Evolutionary conservation across 2,888 invertebrate genomes (phyloP).

Genomic region (Choristoneura rosaceana): DNA sequence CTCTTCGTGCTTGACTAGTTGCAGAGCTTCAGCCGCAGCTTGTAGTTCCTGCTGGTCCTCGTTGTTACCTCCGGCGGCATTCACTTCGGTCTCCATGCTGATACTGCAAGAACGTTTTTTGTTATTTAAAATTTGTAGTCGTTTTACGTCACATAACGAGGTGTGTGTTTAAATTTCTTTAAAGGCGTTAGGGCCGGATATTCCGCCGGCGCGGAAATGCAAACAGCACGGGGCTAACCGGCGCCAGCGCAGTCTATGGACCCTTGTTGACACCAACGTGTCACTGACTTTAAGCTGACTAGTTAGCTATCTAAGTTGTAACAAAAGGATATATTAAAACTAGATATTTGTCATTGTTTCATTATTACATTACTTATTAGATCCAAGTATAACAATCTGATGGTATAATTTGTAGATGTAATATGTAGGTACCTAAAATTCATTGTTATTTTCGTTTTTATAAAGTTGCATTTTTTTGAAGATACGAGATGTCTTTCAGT

Average conservation of each 20-base stretch:
- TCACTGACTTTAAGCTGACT: slow-evolving; percentile 30
- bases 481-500: too few relatives aligned
- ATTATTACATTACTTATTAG: too few relatives aligned
- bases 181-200: slow-evolving; percentile 66
- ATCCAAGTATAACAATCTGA: too few relatives aligned
- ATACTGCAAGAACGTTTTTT: slow-evolving; percentile 32
- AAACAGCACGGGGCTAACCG: slow-evolving; percentile 60
- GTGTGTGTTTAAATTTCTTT: slow-evolving; percentile 41
- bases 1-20: slow-evolving; percentile 75
- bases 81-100: slow-evolving; percentile 38
- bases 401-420: too few relatives aligned
- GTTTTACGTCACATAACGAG: slow-evolving; percentile 34
- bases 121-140: slow-evolving; percentile 31
- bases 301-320: slow-evolving; percentile 12
- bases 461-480: too few relatives aligned
- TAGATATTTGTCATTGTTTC: background rate
- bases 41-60: slow-evolving; percentile 57
- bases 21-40: slow-evolving; percentile 65
- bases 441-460: too few relatives aligned
- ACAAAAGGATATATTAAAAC: background rate
- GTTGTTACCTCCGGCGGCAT: slow-evolving; percentile 15
- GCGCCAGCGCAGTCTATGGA: slow-evolving; percentile 42
- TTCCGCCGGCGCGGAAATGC: slow-evolving; percentile 61
- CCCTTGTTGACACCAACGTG: slow-evolving; percentile 26
- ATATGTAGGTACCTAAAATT: too few relatives aligned